Percentiles rank a stretch among this genome's conserved stretches.
Conservation (phyloP, 1,140 invertebrate species). For the Hirudo medicinalis region DNA sequence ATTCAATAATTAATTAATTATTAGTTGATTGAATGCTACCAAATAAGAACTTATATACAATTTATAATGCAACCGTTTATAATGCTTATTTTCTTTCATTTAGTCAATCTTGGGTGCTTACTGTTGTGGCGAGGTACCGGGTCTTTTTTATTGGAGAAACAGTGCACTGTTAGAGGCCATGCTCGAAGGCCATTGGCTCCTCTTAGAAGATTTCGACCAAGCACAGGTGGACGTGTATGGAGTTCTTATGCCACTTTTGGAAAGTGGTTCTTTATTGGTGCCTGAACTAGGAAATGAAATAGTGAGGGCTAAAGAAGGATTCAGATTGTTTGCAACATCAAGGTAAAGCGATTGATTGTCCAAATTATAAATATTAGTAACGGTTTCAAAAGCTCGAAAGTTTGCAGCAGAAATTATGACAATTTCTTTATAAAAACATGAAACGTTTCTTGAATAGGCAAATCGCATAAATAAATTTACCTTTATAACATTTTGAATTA, state of each 20-base stretch:
- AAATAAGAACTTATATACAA: too few relatives aligned
- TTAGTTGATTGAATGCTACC: too few relatives aligned
- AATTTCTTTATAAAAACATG: too few relatives aligned
- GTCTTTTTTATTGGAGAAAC: conserved; percentile 90
- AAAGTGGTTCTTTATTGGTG: conserved; percentile 64
- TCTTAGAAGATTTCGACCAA: conserved; percentile 89
- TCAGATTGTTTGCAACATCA: conserved; percentile 81
- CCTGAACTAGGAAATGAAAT: conserved; percentile 72
- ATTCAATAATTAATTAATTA: neutral
- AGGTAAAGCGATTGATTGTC: conserved; percentile 46
- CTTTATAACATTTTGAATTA: too few relatives aligned
- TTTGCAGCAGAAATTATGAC: neutral
- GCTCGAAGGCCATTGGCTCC: conserved; percentile 70
- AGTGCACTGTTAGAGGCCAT: conserved; percentile 65
- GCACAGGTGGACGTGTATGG: conserved; percentile 83
- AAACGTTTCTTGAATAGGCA: too few relatives aligned
- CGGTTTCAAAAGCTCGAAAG: neutral
- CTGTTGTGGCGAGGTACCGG: conserved; percentile 84
- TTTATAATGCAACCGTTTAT: too few relatives aligned
- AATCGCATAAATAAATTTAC: too few relatives aligned
- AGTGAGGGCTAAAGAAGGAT: conserved; percentile 56
- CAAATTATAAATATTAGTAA: neutral
- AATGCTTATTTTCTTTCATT: too few relatives aligned
- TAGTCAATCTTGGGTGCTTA: conserved; percentile 78
- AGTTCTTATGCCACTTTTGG: conserved; percentile 67